A percentile compares a stretch with the other conserved stretches of the same genome.
Evolutionary conservation across 2,797 vertebrate species (phyloP).

Genomic region (Micrastur ruficollis): DNA sequence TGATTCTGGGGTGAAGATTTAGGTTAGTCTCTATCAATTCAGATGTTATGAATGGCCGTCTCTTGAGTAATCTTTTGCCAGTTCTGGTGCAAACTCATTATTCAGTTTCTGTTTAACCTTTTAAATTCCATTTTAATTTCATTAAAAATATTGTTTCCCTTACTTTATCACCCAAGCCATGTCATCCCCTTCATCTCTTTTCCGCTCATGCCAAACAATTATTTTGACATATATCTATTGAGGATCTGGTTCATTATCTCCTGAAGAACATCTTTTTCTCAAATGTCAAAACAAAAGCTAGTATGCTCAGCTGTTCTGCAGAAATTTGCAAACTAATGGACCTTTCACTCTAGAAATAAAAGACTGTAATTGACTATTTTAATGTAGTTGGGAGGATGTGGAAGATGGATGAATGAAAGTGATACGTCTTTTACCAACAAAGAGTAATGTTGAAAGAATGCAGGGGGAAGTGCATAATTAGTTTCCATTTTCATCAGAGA

Average conservation of each 20-base stretch:
- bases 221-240: background rate
- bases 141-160: background rate
- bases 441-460: background rate
- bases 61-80: background rate
- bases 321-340: slow-evolving; percentile 47
- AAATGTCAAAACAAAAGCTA: slow-evolving; percentile 11
- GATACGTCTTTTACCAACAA: background rate
- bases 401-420: slow-evolving; percentile 13
- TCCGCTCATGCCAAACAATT: background rate
- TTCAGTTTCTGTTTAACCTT: background rate
- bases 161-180: background rate
- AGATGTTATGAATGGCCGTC: background rate
- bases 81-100: background rate
- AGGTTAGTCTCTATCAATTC: background rate
- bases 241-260: background rate
- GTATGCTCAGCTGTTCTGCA: background rate
- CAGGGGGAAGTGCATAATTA: background rate
- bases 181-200: background rate
- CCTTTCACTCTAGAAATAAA: slow-evolving; percentile 28
- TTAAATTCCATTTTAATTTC: background rate
- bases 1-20: background rate
- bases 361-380: background rate
- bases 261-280: slow-evolving; percentile 4
- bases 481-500: background rate
- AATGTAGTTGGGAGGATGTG: background rate